phyloP scores from a whole-genome alignment of 2,888 invertebrate genomes.

The Drosophila neonasuta region DNA sequence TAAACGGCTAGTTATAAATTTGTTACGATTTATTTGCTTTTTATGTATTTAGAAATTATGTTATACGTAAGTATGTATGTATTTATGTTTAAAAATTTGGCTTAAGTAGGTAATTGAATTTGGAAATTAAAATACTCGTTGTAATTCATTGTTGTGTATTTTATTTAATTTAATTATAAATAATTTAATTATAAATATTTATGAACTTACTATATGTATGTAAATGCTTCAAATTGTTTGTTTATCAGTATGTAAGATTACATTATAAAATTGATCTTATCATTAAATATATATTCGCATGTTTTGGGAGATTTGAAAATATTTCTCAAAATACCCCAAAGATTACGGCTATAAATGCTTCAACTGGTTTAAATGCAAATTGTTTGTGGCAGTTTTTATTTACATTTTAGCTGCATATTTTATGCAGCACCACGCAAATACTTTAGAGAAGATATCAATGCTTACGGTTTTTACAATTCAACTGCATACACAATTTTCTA shows the following conservation, averaged over 20 bases:
- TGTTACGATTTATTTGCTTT: conserved; percentile 37
- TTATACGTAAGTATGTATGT: conserved; percentile 17
- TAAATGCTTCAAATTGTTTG: conserved; percentile 21
- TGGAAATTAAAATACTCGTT: conserved; percentile 39
- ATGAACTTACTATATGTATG: not conserved
- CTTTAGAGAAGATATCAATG: conserved; percentile 62
- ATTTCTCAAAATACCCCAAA: conserved; percentile 20
- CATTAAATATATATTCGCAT: conserved; percentile 24
- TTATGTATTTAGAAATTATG: conserved; percentile 16
- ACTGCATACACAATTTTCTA: conserved; percentile 14
- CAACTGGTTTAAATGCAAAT: conserved; percentile 70
- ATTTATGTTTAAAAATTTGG: conserved; percentile 33
- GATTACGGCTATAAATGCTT: conserved; percentile 68
- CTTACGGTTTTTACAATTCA: conserved; percentile 48
- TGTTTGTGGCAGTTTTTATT: conserved; percentile 64
- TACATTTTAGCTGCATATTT: conserved; percentile 62
- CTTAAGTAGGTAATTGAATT: conserved; percentile 27
- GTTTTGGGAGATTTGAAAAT: conserved; percentile 26
- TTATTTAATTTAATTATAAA: conserved; percentile 5
- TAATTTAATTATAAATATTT: conserved; percentile 25
- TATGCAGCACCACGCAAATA: conserved; percentile 62
- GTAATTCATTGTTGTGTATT: conserved; percentile 31
- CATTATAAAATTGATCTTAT: conserved; percentile 35
- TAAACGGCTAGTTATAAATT: conserved; percentile 71
- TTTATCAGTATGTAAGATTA: conserved; percentile 2